Evolutionary conservation across 1,140 invertebrate species (phyloP), one percentile per base, ranked within the genome.

Genomic region (Euura saliciscinereae): DNA sequence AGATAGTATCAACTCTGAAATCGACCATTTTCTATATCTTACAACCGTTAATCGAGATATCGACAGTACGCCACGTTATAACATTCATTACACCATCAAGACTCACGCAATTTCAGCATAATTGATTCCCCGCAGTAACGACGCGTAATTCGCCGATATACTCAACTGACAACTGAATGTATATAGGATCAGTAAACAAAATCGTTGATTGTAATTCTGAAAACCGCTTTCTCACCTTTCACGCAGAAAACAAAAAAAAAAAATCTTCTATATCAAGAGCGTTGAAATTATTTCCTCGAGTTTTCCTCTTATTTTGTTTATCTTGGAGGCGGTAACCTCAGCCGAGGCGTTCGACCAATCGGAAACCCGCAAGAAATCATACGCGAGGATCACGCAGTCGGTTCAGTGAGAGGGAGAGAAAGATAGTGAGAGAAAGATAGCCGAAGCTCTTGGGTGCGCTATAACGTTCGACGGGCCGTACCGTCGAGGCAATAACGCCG

Each of bases 281-380:
- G 51, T n/a, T 5, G 3, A 11, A 59, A 59, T 59, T 59, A 59
- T 59, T 59, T 59, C 10, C 10, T 11, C 10, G 13, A 59, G 10
- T 8, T 59, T 11, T 11, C 51, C 8, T n/a, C 8, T 59, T 59
- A n/a, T 59, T 59, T 59, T 59, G 51, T 59, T 59, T 59, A 59
- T 59, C 51, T 59, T 59, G 51, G 51, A 59, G 51, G 51, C 51
- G 51, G 51, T 59, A 59, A 59, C 51, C 51, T 59, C 51, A 8
- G 51, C 51, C 51, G 51, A 59, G 51, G 51, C 51, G 51, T 8
- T 59, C 51, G 51, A 11, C 51, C 51, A 59, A 59, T 59, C 51
- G 51, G 51, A 59, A 59, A 4, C 8, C 51, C 8, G 51, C 51
- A 59, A 59, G 51, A 59, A 59, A 59, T 59, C 51, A 59, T 59